Percentiles rank a stretch among this genome's conserved stretches.
phyloP scores from a whole-genome alignment of 2,113 vertebrate species.

The Podarcis muralis region DNA sequence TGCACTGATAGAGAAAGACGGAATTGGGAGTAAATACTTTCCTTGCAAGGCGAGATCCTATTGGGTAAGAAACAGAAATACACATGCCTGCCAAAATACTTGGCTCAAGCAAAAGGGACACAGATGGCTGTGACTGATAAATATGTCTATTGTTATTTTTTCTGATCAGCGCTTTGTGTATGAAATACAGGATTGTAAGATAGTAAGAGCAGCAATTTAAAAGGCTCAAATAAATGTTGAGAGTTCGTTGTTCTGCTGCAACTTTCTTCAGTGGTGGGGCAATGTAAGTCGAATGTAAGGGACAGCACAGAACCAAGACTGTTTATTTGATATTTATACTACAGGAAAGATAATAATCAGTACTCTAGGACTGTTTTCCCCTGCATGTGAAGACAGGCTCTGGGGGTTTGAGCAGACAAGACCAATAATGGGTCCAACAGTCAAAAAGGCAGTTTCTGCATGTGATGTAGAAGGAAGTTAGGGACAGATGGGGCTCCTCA shows the following conservation, averaged over 20 bases:
- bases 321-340: slow-evolving; percentile 46
- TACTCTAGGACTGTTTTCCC: slow-evolving; percentile 13
- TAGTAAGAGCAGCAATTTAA: slow-evolving; percentile 21
- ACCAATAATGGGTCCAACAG: no score
- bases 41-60: slow-evolving; percentile 59
- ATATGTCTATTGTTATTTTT: slow-evolving; percentile 72
- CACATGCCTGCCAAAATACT: slow-evolving; percentile 58
- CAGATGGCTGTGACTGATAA: slow-evolving; percentile 80
- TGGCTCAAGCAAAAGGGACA: slow-evolving; percentile 70
- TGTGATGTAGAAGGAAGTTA: no score
- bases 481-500: no score
- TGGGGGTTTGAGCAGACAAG: no score
- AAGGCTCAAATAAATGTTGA: slow-evolving; percentile 41
- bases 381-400: no score
- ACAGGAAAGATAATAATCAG: slow-evolving; percentile 47
- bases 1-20: slow-evolving; percentile 44
- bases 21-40: slow-evolving; percentile 63
- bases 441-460: no score
- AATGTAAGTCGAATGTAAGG: background rate
- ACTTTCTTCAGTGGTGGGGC: background rate
- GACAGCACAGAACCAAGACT: slow-evolving; percentile 33
- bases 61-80: slow-evolving; percentile 49
- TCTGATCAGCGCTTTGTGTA: slow-evolving; percentile 31
- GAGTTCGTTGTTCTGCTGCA: slow-evolving; percentile 32
- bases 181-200: slow-evolving; percentile 28